phyloP scores from a whole-genome alignment of 1,140 invertebrate genomes.

The Drosophila obscura region DNA sequence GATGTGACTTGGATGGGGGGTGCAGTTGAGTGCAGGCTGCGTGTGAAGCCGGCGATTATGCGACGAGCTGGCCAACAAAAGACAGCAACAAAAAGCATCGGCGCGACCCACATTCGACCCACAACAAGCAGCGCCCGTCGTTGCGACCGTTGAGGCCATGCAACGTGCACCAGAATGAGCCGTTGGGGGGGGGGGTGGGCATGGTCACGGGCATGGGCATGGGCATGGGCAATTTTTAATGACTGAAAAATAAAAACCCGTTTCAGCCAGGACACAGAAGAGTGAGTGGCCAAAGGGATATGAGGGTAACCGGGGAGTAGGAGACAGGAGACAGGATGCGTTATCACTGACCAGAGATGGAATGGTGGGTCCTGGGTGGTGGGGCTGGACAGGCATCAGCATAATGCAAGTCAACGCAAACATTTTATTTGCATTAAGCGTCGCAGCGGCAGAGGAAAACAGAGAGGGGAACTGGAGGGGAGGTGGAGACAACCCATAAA shows the following conservation, averaged over 20 bases:
- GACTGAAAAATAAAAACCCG: conserved; percentile 60
- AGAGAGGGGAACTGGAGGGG: neutral
- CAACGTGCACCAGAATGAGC: neutral
- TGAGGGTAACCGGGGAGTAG: no score
- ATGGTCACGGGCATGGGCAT: neutral
- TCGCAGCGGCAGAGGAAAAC: conserved; percentile 31
- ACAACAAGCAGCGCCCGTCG: conserved; percentile 45
- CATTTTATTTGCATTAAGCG: conserved; percentile 83
- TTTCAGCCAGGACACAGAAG: conserved; percentile 22
- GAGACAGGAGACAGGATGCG: conserved; percentile 39
- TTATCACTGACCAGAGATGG: neutral
- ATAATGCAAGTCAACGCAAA: conserved; percentile 83
- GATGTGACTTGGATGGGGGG: no score
- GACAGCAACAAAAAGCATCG: conserved; percentile 49
- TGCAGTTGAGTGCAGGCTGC: conserved; percentile 34
- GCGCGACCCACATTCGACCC: conserved; percentile 80
- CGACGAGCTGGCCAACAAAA: conserved; percentile 68
- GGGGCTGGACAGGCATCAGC: conserved; percentile 32
- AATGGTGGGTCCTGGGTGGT: no score
- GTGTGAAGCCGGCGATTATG: conserved; percentile 79
- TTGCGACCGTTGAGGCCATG: conserved; percentile 4
- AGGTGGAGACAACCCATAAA: conserved; percentile 8
- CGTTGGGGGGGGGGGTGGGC: neutral
- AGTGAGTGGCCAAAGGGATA: conserved; percentile 41
- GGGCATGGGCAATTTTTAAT: conserved; percentile 71